Evolutionary conservation across 2,888 invertebrate species (phyloP).

Genomic region (Anagyrus pseudococci): DNA sequence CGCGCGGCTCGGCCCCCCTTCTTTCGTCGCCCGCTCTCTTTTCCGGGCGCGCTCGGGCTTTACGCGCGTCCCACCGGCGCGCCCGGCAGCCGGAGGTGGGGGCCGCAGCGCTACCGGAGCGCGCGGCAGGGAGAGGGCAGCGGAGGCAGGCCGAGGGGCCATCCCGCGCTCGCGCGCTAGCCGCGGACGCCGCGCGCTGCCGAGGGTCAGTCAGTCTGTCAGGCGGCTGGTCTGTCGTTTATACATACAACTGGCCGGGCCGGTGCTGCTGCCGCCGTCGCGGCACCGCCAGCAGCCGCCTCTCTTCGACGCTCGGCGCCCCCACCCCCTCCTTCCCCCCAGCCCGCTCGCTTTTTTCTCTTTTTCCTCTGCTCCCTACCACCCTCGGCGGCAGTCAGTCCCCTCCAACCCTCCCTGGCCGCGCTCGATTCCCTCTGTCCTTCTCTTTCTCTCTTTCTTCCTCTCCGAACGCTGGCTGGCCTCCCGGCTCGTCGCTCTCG

Average conservation of each 20-base stretch:
- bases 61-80: no score
- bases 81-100: no score
- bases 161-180: no score
- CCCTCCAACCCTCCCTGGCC: conserved; percentile 37
- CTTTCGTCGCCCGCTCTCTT: no score
- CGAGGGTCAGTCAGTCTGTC: conserved; percentile 59
- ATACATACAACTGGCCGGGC: conserved; percentile 23
- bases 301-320: conserved; percentile 36
- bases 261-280: conserved; percentile 54
- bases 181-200: conserved; percentile 12
- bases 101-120: no score
- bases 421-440: neutral
- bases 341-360: no score
- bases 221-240: conserved; percentile 60
- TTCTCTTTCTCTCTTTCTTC: conserved; percentile 17
- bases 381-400: conserved; percentile 35
- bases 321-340: no score
- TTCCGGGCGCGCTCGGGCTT: no score
- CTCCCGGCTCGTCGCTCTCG: conserved; percentile 39
- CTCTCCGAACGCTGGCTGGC: conserved; percentile 54
- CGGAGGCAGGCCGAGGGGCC: no score
- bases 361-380: no score
- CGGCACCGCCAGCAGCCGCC: conserved; percentile 41
- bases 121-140: no score
- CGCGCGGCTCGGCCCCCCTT: no score